Percentiles rank a stretch among this genome's conserved stretches.
These are phyloP conservation scores for Lagorchestes hirsutus DNA, from an alignment of 2,797 vertebrate species.

Conservation along the genomic window DNA sequence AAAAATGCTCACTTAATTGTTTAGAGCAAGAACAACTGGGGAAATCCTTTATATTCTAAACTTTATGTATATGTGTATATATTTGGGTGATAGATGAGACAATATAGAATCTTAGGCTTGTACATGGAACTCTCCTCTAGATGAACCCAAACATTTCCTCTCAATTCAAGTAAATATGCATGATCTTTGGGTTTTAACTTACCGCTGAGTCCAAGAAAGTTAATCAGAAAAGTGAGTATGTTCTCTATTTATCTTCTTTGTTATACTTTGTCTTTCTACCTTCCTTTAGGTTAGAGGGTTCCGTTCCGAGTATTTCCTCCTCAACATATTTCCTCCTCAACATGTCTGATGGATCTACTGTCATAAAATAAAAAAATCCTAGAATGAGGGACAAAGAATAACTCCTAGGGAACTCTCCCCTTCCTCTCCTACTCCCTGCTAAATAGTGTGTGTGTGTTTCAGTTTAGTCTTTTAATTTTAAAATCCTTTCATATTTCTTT, in stretches of 20 bases:
- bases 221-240: constrained; percentile 37
- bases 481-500: too few relatives aligned
- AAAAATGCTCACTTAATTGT: background rate
- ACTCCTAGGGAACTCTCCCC: background rate
- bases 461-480: background rate
- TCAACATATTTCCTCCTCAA: background rate
- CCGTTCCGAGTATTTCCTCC: background rate
- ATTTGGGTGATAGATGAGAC: background rate
- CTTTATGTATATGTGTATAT: background rate
- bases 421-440: too few relatives aligned
- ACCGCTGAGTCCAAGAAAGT: background rate
- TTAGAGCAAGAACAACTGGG: background rate
- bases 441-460: background rate
- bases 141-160: background rate
- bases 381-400: background rate
- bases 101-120: background rate
- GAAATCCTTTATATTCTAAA: background rate
- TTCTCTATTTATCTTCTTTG: background rate
- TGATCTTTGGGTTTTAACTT: constrained; percentile 1
- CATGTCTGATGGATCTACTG: background rate
- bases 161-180: constrained; percentile 15
- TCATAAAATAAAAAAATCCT: background rate
- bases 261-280: background rate
- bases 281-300: background rate
- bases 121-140: background rate